phyloP scores from a whole-genome alignment of 2,888 invertebrate genomes.

The Tinea pellionella region DNA sequence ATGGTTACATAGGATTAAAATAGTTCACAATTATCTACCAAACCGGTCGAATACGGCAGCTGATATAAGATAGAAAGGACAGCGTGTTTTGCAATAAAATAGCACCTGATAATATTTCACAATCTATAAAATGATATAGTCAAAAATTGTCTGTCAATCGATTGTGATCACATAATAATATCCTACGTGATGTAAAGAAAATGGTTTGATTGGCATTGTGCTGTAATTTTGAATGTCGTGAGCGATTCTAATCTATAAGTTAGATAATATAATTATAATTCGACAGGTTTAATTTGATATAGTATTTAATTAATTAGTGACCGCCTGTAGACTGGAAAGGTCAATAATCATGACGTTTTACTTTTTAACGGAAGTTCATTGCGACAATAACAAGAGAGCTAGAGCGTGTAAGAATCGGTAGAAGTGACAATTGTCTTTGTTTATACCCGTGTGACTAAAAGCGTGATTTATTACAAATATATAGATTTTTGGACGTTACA shows the following conservation, averaged over 20 bases:
- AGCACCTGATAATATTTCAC: constrained; percentile 37
- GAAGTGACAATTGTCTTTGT: no score
- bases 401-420: no score
- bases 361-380: no score
- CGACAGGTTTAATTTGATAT: not conserved
- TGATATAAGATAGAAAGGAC: constrained; percentile 40
- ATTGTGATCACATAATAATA: constrained; percentile 5
- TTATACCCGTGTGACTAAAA: no score
- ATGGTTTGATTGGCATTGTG: constrained; percentile 2
- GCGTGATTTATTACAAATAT: no score
- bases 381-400: no score
- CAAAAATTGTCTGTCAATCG: not conserved
- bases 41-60: constrained; percentile 9
- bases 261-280: not conserved
- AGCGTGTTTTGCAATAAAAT: constrained; percentile 46
- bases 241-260: not conserved
- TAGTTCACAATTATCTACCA: constrained; percentile 6
- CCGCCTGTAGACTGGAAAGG: not conserved
- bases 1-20: constrained; percentile 5
- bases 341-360: not conserved
- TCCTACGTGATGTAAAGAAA: constrained; percentile 5
- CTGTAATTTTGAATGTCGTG: not conserved
- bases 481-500: no score
- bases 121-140: constrained; percentile 5
- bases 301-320: not conserved